Base-by-base conservation (phyloP, 2,888 invertebrate species). In the Mesoligia furuncula region DNA sequence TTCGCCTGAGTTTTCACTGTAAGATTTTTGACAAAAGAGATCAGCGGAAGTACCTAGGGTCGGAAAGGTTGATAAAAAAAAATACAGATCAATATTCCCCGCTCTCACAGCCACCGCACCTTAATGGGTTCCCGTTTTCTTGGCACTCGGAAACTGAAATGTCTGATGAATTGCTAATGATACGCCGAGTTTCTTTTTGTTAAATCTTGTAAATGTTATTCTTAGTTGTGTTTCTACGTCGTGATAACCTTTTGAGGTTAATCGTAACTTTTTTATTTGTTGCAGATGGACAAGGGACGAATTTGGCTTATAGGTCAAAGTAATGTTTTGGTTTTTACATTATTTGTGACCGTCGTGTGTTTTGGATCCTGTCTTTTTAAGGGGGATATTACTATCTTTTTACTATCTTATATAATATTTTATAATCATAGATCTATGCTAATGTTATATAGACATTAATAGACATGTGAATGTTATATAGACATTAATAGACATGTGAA, bases 151-250 rank as follows among this genome's bases (percentile, higher is more conserved):
- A 90, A 90, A 88, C 88, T 86, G 85, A 89, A 91, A 91, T 90
- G 88, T 89, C 90, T 91, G 91, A 93, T 93, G 94, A 93, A 93
- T 93, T 91, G 93, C 92, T 92, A 93, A 93, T 92, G 92, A 91
- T 89, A 88, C 85, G 88, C 77, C 81, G 81, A 82, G 77, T 85
- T 87, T 90, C 83, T 88, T 89, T 90, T 89, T 88, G 86, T 88
- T 86, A 89, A 89, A 88, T 87, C 88, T 89, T 89, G 90, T 90
- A 89, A 90, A 90, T 90, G 88, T 89, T 88, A 88, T 88, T 87
- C 83, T 90, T 86, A 90, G 81, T 85, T 86, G 85, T 88, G 72
- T 87, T 87, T 85, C 83, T 87, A 88, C 88, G 84, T 85, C 69
- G 80, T 79, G 86, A 85, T 84, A 86, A 85, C 84, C 80, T 86